Evolutionary conservation across 2,797 vertebrate genomes (phyloP), one percentile per base, ranked within the genome.

Genomic region (Gymnothorax reevesii): DNA sequence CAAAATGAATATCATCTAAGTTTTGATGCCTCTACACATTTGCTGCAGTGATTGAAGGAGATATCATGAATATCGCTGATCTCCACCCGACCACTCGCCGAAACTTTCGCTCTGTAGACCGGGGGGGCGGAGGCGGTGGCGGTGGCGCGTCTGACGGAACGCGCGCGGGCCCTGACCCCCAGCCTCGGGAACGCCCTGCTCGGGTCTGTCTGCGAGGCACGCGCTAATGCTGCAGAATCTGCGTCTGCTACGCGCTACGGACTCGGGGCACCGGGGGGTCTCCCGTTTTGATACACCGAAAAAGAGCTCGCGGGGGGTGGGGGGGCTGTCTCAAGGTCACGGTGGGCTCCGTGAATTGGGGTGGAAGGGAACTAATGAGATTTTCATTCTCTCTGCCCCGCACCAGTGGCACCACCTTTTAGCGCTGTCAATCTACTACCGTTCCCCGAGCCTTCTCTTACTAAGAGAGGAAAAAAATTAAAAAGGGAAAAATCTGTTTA

Each of bases 281-380:
- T 66, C 77, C 64, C 49, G 27, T 52, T 59, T 57, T 22, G 17
- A 88, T 80, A 89, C 88, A 87, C 90, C 90, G 84, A 88, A 89
- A 87, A 54, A 86, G 42, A 42, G 69, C 55, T 7, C 17, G 62
- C 20, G 62, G 62, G 62, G 59, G 59, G 66, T 4, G 42, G 42
- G 85, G 88, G 57, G 90, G 82, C 87, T 85, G 91, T 93, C 91
- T 95, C 90, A 96, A 96, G 96, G 95, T 96, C 94, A 94, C 87
- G 89, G 71, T 88, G 91, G 88, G 90, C 93, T 93, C 71, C 88
- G 90, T 88, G 93, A 93, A 94, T 94, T 94, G 93, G 93, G 94
- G 90, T 94, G 92, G 93, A 94, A 93, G 94, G 90, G 85, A 84
- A 93, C 93, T 95, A 95, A 95, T 95, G 95, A 95, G 95, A 95